Evolutionary conservation across 2,113 vertebrate genomes (phyloP).

Genomic region (Climacteris rufus): DNA sequence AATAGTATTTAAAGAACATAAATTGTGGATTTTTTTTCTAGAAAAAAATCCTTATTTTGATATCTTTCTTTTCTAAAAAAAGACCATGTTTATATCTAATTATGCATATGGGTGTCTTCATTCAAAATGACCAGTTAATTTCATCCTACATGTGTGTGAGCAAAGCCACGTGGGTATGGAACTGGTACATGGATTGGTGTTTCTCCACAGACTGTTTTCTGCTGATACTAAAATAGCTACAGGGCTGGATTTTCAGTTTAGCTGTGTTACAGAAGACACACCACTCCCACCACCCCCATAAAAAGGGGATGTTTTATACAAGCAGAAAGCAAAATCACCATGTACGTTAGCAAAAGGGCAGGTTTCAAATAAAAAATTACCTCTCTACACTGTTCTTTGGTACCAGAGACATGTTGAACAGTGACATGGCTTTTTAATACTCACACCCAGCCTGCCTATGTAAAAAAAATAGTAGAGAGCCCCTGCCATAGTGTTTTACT

Average conservation of each 20-base stretch:
- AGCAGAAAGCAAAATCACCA: background rate
- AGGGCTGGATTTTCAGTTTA: background rate
- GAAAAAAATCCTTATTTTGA: constrained; percentile 19
- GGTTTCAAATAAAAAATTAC: background rate
- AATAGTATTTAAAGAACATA: background rate
- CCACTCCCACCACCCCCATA: background rate
- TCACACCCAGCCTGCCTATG: background rate
- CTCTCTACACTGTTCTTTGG: background rate
- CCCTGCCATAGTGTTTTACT: background rate
- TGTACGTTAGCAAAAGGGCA: background rate
- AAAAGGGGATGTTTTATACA: background rate
- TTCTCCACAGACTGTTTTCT: background rate
- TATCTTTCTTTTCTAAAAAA: background rate
- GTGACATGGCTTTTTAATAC: background rate
- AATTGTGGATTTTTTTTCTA: background rate
- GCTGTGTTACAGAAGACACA: background rate
- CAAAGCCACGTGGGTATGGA: background rate
- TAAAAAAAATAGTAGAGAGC: background rate
- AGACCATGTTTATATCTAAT: background rate
- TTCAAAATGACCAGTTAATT: background rate
- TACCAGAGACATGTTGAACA: background rate
- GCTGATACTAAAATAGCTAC: background rate
- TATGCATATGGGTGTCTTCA: background rate
- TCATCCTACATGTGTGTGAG: background rate
- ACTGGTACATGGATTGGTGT: background rate